phyloP scores from a whole-genome alignment of 2,888 invertebrate species.

The Nowickia ferox region DNA sequence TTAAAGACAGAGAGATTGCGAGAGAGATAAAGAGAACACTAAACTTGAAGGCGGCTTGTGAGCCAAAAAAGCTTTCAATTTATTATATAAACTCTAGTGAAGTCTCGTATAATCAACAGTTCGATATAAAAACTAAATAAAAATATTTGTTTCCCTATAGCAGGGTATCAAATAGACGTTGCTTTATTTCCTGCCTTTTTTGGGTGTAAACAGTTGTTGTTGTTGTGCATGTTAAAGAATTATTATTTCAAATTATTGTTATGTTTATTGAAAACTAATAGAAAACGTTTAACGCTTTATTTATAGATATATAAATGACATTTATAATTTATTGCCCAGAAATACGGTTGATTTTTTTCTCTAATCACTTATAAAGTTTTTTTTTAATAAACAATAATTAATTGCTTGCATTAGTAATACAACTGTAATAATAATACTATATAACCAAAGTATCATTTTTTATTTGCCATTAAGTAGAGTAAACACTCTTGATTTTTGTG shows the following conservation, averaged over 20 bases:
- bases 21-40: no score
- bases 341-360: not conserved
- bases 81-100: no score
- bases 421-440: not conserved
- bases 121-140: no score
- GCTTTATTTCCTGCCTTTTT: not conserved
- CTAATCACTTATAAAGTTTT: not conserved
- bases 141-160: not conserved
- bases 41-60: no score
- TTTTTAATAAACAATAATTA: not conserved
- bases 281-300: slow-evolving; percentile 62
- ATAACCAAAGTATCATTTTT: slow-evolving; percentile 2
- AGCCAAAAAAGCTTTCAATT: no score
- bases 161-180: not conserved
- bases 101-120: no score
- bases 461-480: not conserved
- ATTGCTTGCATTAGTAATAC: not conserved
- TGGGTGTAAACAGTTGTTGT: not conserved
- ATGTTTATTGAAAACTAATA: slow-evolving; percentile 44
- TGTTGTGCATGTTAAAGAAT: not conserved
- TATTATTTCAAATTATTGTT: slow-evolving; percentile 42
- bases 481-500: no score
- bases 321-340: slow-evolving; percentile 14
- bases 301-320: slow-evolving; percentile 49
- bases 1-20: no score